Evolutionary conservation across 1,140 invertebrate genomes (phyloP).

Genomic region (Drosophila setifemur): DNA sequence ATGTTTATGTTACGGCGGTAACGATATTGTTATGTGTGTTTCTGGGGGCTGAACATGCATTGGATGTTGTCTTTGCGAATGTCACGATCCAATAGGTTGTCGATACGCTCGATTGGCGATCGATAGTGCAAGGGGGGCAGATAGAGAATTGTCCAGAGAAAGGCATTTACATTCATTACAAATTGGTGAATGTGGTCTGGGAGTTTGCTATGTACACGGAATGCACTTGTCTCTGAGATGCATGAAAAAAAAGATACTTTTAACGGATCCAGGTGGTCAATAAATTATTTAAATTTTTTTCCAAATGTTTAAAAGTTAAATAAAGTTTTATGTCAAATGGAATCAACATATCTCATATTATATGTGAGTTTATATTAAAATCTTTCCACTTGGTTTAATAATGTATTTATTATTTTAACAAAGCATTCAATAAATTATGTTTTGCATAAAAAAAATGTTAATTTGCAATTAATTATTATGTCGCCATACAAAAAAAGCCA

Average conservation of each 20-base stretch:
- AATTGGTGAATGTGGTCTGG: constrained; percentile 27
- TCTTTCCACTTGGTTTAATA: too few relatives aligned
- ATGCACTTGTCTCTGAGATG: constrained; percentile 1
- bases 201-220: constrained; percentile 2
- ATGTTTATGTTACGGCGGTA: constrained; percentile 34
- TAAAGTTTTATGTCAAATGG: too few relatives aligned
- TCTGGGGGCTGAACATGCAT: constrained; percentile 13
- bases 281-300: too few relatives aligned
- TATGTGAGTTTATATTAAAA: too few relatives aligned
- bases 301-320: too few relatives aligned
- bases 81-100: constrained; percentile 35
- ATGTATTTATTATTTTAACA: not conserved
- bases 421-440: too few relatives aligned
- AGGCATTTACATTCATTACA: constrained; percentile 40
- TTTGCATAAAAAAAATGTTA: too few relatives aligned
- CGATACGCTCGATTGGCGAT: constrained; percentile 39
- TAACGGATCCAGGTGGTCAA: constrained; percentile 1
- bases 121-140: constrained; percentile 14
- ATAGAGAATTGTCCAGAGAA: constrained; percentile 7
- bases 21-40: constrained; percentile 21
- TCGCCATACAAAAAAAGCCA: not conserved
- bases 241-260: not conserved
- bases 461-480: too few relatives aligned
- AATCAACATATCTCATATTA: too few relatives aligned
- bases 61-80: constrained; percentile 25